Base-by-base conservation (phyloP, 1,140 invertebrate species). In the Euura saliciscinereae region DNA sequence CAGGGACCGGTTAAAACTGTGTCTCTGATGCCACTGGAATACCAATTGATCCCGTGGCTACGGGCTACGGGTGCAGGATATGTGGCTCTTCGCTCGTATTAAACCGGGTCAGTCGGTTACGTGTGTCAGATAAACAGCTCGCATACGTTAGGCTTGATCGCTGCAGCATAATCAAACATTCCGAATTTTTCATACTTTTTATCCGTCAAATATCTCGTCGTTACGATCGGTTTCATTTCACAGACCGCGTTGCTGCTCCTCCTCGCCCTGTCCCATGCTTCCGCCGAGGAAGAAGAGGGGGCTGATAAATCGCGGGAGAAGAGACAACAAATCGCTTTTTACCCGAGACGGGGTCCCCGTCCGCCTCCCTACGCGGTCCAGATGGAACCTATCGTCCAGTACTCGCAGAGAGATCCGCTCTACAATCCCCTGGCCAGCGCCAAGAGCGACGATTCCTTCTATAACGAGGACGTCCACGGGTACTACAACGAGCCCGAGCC, bases 401-500 rank as follows among this genome's bases (percentile, higher is more conserved):
- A 94, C 76, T 94, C 93, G 0, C 93, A 94, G 78, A 89, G 92
- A 78, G 93, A 94, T 85, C 93, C 93, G 2, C 83, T 94, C 1
- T 94, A 93, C 78, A 92, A 92, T 81, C 89, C 89, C 0, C 74
- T 90, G 10, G 89, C 90, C 42, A 84, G 89, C 43, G 77, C 85
- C 2, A 88, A 90, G 73, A 84, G 75, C 46, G 88, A 89, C 68
- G 91, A 92, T 70, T 10, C 42, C 44, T 68, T 45, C 8, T 77
- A 73, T 43, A 84, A 85, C 71, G 86, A 87, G 0, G 78, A 82
- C 70, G 44, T 78, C 51, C 76, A 79, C 7, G 85, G 88, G 44
- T 89, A 94, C 72, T 86, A 91, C 6, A 92, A 93, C 76, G 93
- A 94, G 71, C 94, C 94, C 0, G 95, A 96, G 81, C 95, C 95